Evolutionary conservation across 2,797 vertebrate species (phyloP).

Genomic region (Melanogrammus aeglefinus): DNA sequence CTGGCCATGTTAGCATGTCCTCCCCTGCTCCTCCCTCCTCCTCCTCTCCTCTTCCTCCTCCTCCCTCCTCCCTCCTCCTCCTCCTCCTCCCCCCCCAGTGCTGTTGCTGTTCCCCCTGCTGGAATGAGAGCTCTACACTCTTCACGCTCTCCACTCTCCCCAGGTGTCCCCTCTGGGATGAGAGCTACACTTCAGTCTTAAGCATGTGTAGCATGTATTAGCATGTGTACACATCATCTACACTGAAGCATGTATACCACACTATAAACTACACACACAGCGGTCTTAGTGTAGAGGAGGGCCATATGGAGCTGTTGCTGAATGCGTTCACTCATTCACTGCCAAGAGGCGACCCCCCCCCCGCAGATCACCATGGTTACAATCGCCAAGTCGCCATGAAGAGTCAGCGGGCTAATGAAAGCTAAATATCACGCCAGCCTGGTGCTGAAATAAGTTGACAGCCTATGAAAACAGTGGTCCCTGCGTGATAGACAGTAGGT

Average conservation of each 20-base stretch:
- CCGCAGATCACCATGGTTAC: conserved; percentile 25
- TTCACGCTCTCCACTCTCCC: no score
- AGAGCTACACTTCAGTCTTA: conserved; percentile 75
- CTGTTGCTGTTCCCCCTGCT: no score
- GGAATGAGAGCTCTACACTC: no score
- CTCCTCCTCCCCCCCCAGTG: no score
- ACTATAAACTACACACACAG: conserved; percentile 40
- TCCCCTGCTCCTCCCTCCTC: no score
- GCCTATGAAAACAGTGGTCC: conserved; percentile 67
- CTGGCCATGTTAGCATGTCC: no score
- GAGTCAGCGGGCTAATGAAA: conserved; percentile 58
- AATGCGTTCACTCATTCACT: conserved; percentile 66
- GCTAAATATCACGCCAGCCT: conserved; percentile 61
- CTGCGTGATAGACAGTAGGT: conserved; percentile 64
- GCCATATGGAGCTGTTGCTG: conserved; percentile 62
- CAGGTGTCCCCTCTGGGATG: no score
- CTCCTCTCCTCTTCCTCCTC: no score
- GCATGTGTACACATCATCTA: conserved; percentile 55
- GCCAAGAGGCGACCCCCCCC: conserved; percentile 27
- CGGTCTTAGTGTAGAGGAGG: conserved; percentile 63
- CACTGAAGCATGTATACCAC: conserved; percentile 10
- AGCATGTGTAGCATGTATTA: no score
- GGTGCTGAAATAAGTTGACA: conserved; percentile 58
- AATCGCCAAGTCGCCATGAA: conserved; percentile 38
- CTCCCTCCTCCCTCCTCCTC: no score